Evolutionary conservation across 2,113 vertebrate genomes (phyloP).

Genomic region (Helogale parvula): DNA sequence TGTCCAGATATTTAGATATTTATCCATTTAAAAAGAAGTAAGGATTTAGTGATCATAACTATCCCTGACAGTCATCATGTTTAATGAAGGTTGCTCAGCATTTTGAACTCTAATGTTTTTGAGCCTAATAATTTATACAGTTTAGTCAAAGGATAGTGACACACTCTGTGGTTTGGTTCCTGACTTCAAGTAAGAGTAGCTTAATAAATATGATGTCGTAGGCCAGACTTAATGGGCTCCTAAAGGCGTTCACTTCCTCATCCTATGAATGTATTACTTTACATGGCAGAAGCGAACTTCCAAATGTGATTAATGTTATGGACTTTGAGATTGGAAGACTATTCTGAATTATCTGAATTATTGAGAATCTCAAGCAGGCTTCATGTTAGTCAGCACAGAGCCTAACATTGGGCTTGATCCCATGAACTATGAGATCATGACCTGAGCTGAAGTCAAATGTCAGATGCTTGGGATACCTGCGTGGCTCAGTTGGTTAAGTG

Average conservation of each 20-base stretch:
- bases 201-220: not conserved
- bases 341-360: not conserved
- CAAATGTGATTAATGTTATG: not conserved
- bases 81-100: not conserved
- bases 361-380: no score
- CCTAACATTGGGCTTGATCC: no score
- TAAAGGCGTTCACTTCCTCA: not conserved
- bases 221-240: not conserved
- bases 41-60: not conserved
- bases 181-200: not conserved
- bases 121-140: not conserved
- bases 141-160: not conserved
- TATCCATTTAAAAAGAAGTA: not conserved
- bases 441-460: no score
- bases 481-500: no score
- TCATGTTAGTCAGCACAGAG: no score
- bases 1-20: conserved; percentile 4
- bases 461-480: no score
- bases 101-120: not conserved
- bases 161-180: not conserved
- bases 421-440: no score
- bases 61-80: not conserved
- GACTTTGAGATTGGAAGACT: not conserved
- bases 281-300: not conserved
- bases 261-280: not conserved